Conservation (phyloP, 1,140 invertebrate genomes). For the Drosophila malerkotliana region DNA sequence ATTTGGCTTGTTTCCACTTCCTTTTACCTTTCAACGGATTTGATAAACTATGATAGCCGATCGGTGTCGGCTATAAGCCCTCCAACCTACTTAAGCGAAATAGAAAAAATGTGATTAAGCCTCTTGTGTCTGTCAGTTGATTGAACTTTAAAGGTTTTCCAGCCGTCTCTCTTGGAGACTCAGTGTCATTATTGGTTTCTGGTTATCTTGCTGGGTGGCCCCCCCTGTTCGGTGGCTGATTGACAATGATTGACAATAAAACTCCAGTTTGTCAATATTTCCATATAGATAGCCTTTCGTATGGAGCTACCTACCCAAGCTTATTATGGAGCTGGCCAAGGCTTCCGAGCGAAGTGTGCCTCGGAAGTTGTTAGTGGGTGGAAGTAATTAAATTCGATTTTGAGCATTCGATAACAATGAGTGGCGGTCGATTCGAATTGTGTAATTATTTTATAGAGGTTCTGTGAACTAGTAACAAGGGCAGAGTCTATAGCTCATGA, state of each 20-base stretch:
- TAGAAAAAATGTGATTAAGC: conserved; percentile 27
- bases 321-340: conserved; percentile 40
- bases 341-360: conserved; percentile 37
- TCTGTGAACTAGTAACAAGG: conserved; percentile 39
- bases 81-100: conserved; percentile 20
- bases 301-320: conserved; percentile 7
- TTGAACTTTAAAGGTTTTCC: conserved; percentile 49
- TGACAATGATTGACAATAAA: conserved; percentile 46
- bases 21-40: conserved; percentile 24
- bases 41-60: conserved; percentile 26
- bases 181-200: conserved; percentile 33
- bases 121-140: conserved; percentile 45
- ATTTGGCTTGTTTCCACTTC: conserved; percentile 37
- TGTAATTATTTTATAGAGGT: conserved; percentile 37
- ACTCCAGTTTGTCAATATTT: conserved; percentile 20
- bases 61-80: conserved; percentile 30
- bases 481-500: not conserved
- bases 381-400: conserved; percentile 50
- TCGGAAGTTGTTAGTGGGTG: conserved; percentile 49
- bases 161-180: conserved; percentile 17
- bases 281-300: conserved; percentile 6
- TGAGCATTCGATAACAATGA: conserved; percentile 38
- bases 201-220: conserved; percentile 31
- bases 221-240: conserved; percentile 23
- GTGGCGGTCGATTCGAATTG: conserved; percentile 31